Base-by-base conservation (phyloP, 1,140 invertebrate genomes). In the Sycobia sp. region DNA sequence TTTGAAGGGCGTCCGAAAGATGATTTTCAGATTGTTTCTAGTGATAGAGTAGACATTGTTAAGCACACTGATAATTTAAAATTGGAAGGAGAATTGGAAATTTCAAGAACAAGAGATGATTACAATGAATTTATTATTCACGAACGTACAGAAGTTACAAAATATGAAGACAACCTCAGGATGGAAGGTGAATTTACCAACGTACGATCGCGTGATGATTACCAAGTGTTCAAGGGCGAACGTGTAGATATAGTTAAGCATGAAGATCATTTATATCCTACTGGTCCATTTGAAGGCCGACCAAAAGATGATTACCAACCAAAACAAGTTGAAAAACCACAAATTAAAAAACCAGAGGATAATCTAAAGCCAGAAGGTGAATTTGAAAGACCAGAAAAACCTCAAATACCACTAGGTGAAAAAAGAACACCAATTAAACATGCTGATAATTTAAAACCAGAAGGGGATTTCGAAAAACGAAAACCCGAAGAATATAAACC, bases 21-120 rank as follows among this genome's bases (percentile, higher is more conserved):
- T 76, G 69, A 71, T 71, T 39, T 32, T 11, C 36, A 20, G 3
- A 25, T 25, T 20, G 7, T 36, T n/a, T 74, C 72, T 27, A 85
- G 84, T 1, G 86, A 89, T 71, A 73, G 86, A 67, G 82, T 86
- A 9, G 84, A 87, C 66, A 74, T 86, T 44, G 80, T 84, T 0
- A 85, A 83, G 58, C 84, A 84, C 54, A 81, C 82, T 65, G 87
- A 88, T 73, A 89, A 90, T 78, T 73, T 90, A 1, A 81, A 82
- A 76, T 82, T 86, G 62, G 87, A 89, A 79, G 88, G 89, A 25
- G 84, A 87, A 3, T 74, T 79, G 41, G 27, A 73, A 43, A 69
- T 73, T 1, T 64, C 66, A 23, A 68, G 74, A 27, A 74, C 73
- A 51, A 67, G 73, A 29, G 77, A 80, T 60, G 81, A 82, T 66